These are phyloP conservation scores for Liolophura sinensis DNA, from an alignment of 1,140 invertebrate species.

Conservation along the genomic window DNA sequence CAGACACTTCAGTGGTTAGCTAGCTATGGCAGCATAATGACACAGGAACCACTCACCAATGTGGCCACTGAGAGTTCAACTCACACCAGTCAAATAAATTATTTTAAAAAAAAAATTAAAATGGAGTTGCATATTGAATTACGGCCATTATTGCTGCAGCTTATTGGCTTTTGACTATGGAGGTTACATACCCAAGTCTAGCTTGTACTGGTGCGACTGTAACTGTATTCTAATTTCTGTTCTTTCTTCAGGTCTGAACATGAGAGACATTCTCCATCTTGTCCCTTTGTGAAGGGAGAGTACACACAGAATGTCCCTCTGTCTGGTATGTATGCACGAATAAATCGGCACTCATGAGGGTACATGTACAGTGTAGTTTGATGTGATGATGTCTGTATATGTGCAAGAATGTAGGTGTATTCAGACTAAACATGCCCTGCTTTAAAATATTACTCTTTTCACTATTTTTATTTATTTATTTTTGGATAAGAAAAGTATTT, in stretches of 20 bases:
- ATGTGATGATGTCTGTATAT: neutral
- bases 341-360: no score
- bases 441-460: no score
- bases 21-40: no score
- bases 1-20: no score
- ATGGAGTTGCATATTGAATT: no score
- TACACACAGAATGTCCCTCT: conserved; percentile 96
- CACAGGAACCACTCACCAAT: no score
- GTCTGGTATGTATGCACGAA: conserved; percentile 32
- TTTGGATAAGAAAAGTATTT: neutral
- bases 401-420: neutral
- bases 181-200: no score
- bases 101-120: no score
- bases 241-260: conserved; percentile 78
- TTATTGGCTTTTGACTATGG: neutral
- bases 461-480: neutral
- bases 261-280: conserved; percentile 88
- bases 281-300: conserved; percentile 90
- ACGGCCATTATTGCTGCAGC: neutral
- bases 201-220: no score
- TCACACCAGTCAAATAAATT: no score
- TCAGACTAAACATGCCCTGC: no score
- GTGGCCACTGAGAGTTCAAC: no score
- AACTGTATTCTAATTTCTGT: conserved; percentile 7
- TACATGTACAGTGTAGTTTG: conserved; percentile 5